These are phyloP conservation scores for Chlorospingus semifuscus DNA, from an alignment of 2,797 vertebrate species.

Conservation along the genomic window DNA sequence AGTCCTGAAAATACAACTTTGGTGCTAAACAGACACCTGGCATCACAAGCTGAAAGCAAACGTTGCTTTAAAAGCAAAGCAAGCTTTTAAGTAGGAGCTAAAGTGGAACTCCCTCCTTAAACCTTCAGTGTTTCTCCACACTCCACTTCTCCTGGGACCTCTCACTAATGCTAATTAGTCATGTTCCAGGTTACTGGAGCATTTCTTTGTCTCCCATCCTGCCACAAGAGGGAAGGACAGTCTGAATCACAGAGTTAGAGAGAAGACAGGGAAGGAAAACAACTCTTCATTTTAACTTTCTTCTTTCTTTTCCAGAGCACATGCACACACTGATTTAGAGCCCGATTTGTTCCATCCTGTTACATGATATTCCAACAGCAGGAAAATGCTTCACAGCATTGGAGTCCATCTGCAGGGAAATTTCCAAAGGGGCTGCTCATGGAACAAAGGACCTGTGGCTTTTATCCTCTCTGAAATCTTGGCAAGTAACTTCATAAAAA, in stretches of 20 bases:
- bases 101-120: neutral
- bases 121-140: neutral
- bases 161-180: conserved; percentile 35
- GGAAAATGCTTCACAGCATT: neutral
- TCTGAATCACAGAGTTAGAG: neutral
- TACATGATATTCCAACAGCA: neutral
- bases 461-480: neutral
- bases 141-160: conserved; percentile 28
- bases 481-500: neutral
- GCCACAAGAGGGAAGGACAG: neutral
- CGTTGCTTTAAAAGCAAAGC: conserved; percentile 43
- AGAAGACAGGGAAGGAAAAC: neutral
- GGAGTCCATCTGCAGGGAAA: neutral
- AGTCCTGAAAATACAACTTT: conserved; percentile 14
- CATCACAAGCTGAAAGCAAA: conserved; percentile 42
- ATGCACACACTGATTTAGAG: neutral
- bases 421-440: neutral
- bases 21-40: conserved; percentile 31
- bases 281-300: neutral
- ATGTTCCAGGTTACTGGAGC: conserved; percentile 47
- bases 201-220: neutral
- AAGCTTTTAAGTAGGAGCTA: neutral
- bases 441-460: neutral
- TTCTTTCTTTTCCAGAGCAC: neutral
- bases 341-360: neutral